Base-by-base conservation (phyloP, 2,113 vertebrate species). In the Aix galericulata region DNA sequence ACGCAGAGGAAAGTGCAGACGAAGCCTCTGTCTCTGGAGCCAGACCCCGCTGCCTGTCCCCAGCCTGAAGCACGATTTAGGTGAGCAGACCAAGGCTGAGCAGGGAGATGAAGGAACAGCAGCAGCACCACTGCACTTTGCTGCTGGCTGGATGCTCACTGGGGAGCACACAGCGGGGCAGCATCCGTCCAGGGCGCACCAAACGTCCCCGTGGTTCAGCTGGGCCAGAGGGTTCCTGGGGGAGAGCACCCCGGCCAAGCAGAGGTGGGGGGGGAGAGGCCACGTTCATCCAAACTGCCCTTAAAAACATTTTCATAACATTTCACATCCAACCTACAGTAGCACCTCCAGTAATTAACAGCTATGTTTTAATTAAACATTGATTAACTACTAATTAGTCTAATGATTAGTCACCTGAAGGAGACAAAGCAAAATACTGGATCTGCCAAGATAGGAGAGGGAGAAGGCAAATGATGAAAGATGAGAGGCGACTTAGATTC, bases 281-380 rank as follows among this genome's bases (percentile, higher is more conserved):
- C 27, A 10, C 29, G 18, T 27, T 56, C 72, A 6, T 3, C 18
- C 7, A 22, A 15, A 86, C 72, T 58, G 68, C 86, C 93, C 94
- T 86, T 23, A 90, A 66, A 92, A 90, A 96, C 44, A 26, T 75
- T 95, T 93, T 82, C 53, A 14, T 89, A 94, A 84, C 36, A 29
- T 90, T 91, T 84, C 59, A 67, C 88, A 97, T 96, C 94, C 97
- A 92, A 97, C 97, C 91, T 95, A 82, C 95, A 77, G 86, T 82
- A 97, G 96, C 89, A 98, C 97, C 98, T 97, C 92, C 95, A 98
- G 97, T 98, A 98, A 98, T 98, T 98, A 98, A 98, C 98, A 97
- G 97, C 96, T 96, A 97, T 88, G 94, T 98, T 98, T 99, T 99
- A 99, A 99, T 99, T 98, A 99, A 99, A 98, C 98, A 98, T 98